phyloP scores from a whole-genome alignment of 2,888 invertebrate species.

The Caenorhabditis sp. region DNA sequence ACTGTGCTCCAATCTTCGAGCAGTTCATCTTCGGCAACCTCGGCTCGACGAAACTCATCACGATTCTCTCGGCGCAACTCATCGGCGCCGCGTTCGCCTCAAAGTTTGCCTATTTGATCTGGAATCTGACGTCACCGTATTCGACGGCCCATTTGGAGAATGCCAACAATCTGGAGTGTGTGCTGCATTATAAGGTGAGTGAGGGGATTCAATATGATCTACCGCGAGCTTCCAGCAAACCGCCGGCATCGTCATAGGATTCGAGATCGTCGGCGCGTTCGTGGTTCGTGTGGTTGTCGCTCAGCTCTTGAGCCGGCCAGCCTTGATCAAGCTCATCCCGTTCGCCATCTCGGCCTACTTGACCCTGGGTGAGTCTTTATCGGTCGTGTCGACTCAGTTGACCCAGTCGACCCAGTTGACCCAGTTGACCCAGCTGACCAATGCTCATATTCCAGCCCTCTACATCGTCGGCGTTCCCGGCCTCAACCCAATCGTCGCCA shows the following conservation, averaged over 20 bases:
- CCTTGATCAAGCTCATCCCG: conserved; percentile 67
- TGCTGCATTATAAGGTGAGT: conserved; percentile 77
- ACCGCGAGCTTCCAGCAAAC: conserved; percentile 53
- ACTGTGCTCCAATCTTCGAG: conserved; percentile 77
- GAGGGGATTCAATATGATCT: not conserved
- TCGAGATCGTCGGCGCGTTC: conserved; percentile 75
- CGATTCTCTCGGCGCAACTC: conserved; percentile 74
- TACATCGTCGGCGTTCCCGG: conserved; percentile 80
- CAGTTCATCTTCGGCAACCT: conserved; percentile 35
- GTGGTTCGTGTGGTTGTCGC: conserved; percentile 69
- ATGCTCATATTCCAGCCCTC: conserved; percentile 71
- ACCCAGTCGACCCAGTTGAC: too few relatives aligned
- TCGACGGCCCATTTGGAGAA: conserved; percentile 72
- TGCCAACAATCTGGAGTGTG: conserved; percentile 72
- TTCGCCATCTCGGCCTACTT: conserved; percentile 71
- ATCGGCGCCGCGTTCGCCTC: conserved; percentile 79
- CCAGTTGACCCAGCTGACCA: too few relatives aligned
- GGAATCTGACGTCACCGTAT: conserved; percentile 76
- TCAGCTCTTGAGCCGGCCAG: conserved; percentile 57
- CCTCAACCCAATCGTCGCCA: conserved; percentile 81
- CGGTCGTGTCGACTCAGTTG: too few relatives aligned
- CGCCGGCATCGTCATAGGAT: conserved; percentile 68
- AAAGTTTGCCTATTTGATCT: conserved; percentile 75
- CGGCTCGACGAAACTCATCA: conserved; percentile 68
- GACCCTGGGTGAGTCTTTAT: conserved; percentile 73